Conservation (phyloP, 2,888 invertebrate species). For the Drosophila bunnanda region DNA sequence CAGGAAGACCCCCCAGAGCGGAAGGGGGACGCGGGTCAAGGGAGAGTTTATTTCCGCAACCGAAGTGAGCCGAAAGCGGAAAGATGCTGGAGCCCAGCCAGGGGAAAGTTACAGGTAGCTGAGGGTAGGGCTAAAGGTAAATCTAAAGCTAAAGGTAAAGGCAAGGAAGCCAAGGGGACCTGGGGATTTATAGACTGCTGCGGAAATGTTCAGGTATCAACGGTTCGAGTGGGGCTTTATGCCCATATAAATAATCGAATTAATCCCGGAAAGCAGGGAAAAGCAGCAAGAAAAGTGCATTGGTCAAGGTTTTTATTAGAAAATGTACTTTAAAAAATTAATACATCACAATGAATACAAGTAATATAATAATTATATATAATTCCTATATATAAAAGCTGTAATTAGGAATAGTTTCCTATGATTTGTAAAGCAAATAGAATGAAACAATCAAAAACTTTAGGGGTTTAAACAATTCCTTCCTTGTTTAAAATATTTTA, state of each 20-base stretch:
- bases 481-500: not conserved
- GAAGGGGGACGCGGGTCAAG: conserved; percentile 72
- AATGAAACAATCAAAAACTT: not conserved
- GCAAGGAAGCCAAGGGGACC: conserved; percentile 6
- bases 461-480: not conserved
- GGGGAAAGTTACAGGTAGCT: conserved; percentile 13
- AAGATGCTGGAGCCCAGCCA: not conserved
- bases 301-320: not conserved
- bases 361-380: too few species aligned
- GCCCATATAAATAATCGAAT: conserved; percentile 39
- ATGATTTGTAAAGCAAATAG: too few species aligned
- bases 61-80: conserved; percentile 55
- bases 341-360: not conserved
- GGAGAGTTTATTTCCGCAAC: conserved; percentile 78
- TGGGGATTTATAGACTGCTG: conserved; percentile 37
- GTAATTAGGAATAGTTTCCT: too few species aligned
- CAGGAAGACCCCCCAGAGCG: conserved; percentile 33
- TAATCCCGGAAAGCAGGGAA: conserved; percentile 30
- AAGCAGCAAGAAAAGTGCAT: conserved; percentile 7
- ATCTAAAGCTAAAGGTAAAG: not conserved
- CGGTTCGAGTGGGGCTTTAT: conserved; percentile 25
- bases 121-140: not conserved
- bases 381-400: too few species aligned
- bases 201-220: conserved; percentile 41
- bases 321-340: not conserved